Evolutionary conservation across 2,113 vertebrate species (phyloP).

Genomic region (Gila orcuttii): DNA sequence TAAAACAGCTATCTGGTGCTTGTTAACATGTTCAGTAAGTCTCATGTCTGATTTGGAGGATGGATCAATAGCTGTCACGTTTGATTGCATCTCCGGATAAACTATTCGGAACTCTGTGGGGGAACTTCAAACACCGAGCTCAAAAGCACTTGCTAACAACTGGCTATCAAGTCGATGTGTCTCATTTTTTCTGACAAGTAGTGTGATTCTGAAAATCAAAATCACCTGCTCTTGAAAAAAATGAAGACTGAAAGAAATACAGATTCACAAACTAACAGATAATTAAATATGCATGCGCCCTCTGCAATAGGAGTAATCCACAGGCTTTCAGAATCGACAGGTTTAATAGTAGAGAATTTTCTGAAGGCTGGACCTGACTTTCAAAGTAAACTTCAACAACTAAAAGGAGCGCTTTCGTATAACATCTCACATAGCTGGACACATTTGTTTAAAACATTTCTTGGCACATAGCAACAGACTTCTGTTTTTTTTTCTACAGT

Average conservation of each 20-base stretch:
- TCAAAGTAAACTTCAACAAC: neutral
- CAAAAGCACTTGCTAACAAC: constrained; percentile 66
- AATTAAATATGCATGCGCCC: neutral
- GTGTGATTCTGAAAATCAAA: constrained; percentile 70
- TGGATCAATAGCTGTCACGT: constrained; percentile 76
- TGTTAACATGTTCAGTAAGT: constrained; percentile 73
- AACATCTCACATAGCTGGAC: neutral
- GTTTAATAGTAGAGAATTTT: neutral
- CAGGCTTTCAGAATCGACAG: neutral
- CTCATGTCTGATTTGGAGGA: constrained; percentile 67
- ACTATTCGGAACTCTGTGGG: constrained; percentile 69
- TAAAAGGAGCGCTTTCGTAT: neutral
- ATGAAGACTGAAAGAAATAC: constrained; percentile 21
- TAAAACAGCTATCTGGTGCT: constrained; percentile 67
- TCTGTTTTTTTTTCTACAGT: neutral
- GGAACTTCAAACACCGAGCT: constrained; percentile 72
- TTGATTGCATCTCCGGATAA: constrained; percentile 73
- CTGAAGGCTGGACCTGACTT: neutral
- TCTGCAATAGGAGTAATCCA: neutral
- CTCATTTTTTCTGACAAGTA: constrained; percentile 68
- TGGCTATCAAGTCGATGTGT: constrained; percentile 61
- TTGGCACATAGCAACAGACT: no score
- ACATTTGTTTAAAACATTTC: neutral
- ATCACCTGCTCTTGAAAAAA: constrained; percentile 67
- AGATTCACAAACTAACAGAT: constrained; percentile 58